These are phyloP conservation scores for Kobus ellipsiprymnus DNA, from an alignment of 2,113 vertebrate genomes.

Conservation along the genomic window DNA sequence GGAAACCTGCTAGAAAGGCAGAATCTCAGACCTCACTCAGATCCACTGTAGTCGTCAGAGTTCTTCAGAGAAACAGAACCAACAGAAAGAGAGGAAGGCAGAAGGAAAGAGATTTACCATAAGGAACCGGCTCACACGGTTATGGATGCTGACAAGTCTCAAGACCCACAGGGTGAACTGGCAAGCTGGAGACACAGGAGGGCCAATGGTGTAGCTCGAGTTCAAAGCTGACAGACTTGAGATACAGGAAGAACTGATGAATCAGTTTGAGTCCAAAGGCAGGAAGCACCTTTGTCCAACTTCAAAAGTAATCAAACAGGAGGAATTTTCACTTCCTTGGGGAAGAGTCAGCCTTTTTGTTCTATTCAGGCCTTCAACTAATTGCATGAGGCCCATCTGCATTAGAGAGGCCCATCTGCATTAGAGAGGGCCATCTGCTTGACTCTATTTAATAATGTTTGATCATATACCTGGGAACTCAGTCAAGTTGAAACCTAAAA, in stretches of 20 bases:
- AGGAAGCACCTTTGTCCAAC: background rate
- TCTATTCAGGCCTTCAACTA: background rate
- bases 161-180: background rate
- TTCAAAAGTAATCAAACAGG: background rate
- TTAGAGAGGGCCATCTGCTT: background rate
- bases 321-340: background rate
- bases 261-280: background rate
- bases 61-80: background rate
- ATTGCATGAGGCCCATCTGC: background rate
- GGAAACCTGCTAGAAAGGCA: background rate
- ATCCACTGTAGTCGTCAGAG: background rate
- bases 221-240: background rate
- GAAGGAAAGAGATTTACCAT: background rate
- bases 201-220: background rate
- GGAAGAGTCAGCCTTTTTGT: background rate
- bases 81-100: background rate
- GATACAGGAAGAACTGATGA: background rate
- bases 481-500: background rate
- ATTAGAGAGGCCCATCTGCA: background rate
- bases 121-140: background rate
- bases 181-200: background rate
- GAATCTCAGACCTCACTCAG: background rate
- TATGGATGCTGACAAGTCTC: background rate
- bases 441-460: background rate
- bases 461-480: background rate